Evolutionary conservation across 2,888 invertebrate species (phyloP), one percentile per base, ranked within the genome.

Genomic region (Spilosoma lubricipeda): DNA sequence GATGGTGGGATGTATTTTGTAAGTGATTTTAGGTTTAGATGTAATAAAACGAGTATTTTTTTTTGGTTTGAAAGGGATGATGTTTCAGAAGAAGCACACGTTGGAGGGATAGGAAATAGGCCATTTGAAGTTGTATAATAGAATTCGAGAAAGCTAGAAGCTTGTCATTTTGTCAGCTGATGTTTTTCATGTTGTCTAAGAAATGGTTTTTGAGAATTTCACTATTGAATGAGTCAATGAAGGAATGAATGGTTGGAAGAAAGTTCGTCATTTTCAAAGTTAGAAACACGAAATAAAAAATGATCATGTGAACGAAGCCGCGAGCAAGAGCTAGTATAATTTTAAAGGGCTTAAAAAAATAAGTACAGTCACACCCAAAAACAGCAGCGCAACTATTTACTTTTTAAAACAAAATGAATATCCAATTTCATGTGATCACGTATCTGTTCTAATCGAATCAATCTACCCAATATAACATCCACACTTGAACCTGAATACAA

Each of bases 1-100:
- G 82, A 85, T 85, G 83, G 77, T 65, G 33, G 30, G 67, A 71
- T 71, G 56, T 73, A 75, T 74, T 75, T 73, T 73, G 73, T 75
- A 68, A 71, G 36, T 39, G 65, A 39, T 66, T 65, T 65, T 15
- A 59, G 59, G 59, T 59, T 63, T 63, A 5, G 63, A 63, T 63
- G 18, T 30, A 18, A 30, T 30, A 63, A 30, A 18, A 2, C 18
- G 4, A 63, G 30, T 63, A 27, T 63, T 63, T 63, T 30, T 30
- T 30, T 18, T 4, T 30, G 7, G 18, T 63, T 63, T 18, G 18
- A 63, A 63, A 30, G 2, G 2, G 30, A 56, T 56, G n/a, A 56
- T 56, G 23, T 3, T 56, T 23, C 11, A 56, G 52, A 5, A n/a
- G n/a, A 56, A n/a, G 52, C 23, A 11, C 52, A n/a, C 9, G 1